Evolutionary conservation across 2,113 vertebrate genomes (phyloP).

Genomic region (Lamprologus tigripictilis): DNA sequence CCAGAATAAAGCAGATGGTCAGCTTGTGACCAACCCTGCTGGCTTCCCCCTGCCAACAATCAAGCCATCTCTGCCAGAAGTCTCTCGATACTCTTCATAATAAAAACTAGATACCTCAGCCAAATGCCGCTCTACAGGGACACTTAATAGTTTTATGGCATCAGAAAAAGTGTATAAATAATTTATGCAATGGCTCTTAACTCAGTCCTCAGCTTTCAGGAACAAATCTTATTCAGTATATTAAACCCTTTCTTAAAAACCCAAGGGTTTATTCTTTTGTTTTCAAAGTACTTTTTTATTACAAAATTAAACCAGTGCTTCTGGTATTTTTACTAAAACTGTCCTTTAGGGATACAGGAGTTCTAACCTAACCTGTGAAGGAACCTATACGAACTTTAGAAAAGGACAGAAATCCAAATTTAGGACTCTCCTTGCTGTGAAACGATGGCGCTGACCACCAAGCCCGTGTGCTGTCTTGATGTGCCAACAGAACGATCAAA

Average conservation of each 20-base stretch:
- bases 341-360: not conserved
- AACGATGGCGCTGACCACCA: not conserved
- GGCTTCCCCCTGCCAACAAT: slow-evolving; percentile 13
- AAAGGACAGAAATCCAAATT: not conserved
- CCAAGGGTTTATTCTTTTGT: not conserved
- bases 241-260: not conserved
- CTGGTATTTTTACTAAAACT: not conserved
- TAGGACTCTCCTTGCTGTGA: not conserved
- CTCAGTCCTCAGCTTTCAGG: not conserved
- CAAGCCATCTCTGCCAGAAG: slow-evolving; percentile 23
- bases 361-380: not conserved
- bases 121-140: not conserved
- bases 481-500: slow-evolving; percentile 13
- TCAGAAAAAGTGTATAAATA: not conserved
- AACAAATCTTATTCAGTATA: not conserved
- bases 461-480: not conserved
- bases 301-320: not conserved
- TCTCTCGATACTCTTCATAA: not conserved
- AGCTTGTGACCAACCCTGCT: slow-evolving; percentile 39
- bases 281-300: not conserved
- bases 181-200: not conserved
- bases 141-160: not conserved
- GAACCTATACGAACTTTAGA: not conserved
- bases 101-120: not conserved
- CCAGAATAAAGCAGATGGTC: slow-evolving; percentile 56